Evolutionary conservation across 2,113 vertebrate genomes (phyloP).

Genomic region (Ailuropoda melanoleuca): DNA sequence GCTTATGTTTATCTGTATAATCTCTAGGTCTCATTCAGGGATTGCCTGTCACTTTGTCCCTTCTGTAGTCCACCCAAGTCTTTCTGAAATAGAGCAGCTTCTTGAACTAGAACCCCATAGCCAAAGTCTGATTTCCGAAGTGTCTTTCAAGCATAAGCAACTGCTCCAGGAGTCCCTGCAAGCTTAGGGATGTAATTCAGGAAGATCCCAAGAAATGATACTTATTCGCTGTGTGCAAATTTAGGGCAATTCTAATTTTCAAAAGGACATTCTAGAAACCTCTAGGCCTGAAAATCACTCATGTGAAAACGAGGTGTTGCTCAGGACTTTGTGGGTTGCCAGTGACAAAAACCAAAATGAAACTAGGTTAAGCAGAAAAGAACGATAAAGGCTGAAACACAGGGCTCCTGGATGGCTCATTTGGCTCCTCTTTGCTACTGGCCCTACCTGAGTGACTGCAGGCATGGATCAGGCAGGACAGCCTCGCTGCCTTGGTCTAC

Average conservation of each 20-base stretch:
- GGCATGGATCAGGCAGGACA: not conserved
- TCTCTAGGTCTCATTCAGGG: not conserved
- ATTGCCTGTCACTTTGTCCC: not conserved
- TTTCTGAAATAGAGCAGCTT: not conserved
- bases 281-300: not conserved
- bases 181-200: not conserved
- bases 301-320: not conserved
- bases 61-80: not conserved
- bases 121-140: not conserved
- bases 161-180: not conserved
- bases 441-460: not conserved
- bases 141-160: not conserved
- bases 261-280: not conserved
- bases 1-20: not conserved
- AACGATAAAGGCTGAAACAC: not conserved
- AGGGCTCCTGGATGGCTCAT: not conserved
- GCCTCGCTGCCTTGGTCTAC: not conserved
- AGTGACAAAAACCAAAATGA: constrained; percentile 18
- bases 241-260: not conserved
- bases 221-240: not conserved
- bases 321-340: not conserved
- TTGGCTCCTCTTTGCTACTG: not conserved
- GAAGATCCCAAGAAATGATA: not conserved
- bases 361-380: not conserved
- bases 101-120: not conserved